phyloP scores from a whole-genome alignment of 2,113 vertebrate species.

The Athene noctua region DNA sequence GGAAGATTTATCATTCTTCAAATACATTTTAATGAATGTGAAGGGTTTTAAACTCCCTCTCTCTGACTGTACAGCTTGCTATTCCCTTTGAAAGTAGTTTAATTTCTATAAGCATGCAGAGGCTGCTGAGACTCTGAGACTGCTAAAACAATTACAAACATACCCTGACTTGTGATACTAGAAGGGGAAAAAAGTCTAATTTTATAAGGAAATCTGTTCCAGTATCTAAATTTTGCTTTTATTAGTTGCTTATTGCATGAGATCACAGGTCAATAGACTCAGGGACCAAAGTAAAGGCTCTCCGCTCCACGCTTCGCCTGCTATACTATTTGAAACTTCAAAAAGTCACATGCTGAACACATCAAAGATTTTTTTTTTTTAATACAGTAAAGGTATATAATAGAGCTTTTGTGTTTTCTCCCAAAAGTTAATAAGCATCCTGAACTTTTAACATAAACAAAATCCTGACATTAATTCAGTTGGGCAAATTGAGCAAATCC shows the following conservation, averaged over 20 bases:
- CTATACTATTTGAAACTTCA: slow-evolving; percentile 61
- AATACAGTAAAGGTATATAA: slow-evolving; percentile 60
- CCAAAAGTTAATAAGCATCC: slow-evolving; percentile 68
- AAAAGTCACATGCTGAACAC: slow-evolving; percentile 37
- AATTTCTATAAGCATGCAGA: slow-evolving; percentile 16
- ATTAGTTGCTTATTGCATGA: slow-evolving; percentile 38
- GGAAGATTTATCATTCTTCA: slow-evolving; percentile 64
- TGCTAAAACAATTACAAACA: background rate
- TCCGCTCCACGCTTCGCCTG: slow-evolving; percentile 41
- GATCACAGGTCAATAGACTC: slow-evolving; percentile 44
- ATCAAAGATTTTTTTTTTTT: slow-evolving; percentile 66
- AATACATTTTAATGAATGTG: slow-evolving; percentile 66
- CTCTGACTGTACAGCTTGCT: background rate
- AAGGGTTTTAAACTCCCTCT: slow-evolving; percentile 30
- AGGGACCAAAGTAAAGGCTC: background rate
- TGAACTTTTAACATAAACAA: slow-evolving; percentile 65
- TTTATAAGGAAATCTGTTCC: slow-evolving; percentile 31
- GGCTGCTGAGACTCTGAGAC: background rate
- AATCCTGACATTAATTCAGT: slow-evolving; percentile 44
- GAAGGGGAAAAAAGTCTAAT: background rate
- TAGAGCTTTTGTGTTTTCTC: slow-evolving; percentile 66
- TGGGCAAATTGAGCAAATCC: slow-evolving; percentile 43
- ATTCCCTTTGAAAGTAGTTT: slow-evolving; percentile 37
- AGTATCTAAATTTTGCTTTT: slow-evolving; percentile 32
- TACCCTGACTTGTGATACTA: background rate